Evolutionary conservation across 2,797 vertebrate genomes (phyloP).

Genomic region (Lepus oiostolus): DNA sequence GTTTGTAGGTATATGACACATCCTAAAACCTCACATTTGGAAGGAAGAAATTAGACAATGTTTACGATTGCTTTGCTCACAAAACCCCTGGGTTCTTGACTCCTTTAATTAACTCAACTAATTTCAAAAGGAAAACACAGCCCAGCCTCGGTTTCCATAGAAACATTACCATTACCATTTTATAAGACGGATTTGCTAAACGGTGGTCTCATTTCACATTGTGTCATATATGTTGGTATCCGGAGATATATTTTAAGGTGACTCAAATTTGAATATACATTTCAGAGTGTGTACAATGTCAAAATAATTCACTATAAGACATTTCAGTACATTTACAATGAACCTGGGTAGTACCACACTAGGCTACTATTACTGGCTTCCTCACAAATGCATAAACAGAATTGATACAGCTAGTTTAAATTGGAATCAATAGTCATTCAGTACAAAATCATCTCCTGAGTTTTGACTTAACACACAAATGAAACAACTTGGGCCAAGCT

Average conservation of each 20-base stretch:
- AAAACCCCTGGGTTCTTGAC: conserved; percentile 26
- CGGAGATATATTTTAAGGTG: conserved; percentile 39
- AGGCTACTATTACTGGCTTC: background rate
- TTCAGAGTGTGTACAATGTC: conserved; percentile 32
- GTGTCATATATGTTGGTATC: background rate
- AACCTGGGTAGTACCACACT: background rate
- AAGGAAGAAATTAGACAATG: conserved; percentile 61
- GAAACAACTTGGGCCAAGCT: background rate
- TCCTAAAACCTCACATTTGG: background rate
- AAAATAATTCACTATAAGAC: conserved; percentile 49
- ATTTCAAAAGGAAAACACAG: conserved; percentile 66
- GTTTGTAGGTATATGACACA: background rate
- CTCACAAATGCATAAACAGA: conserved; percentile 36
- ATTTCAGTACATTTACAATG: conserved; percentile 41
- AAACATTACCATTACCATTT: conserved; percentile 44
- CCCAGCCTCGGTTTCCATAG: conserved; percentile 71
- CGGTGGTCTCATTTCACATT: background rate
- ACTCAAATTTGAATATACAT: conserved; percentile 52
- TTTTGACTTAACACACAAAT: background rate
- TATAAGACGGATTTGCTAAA: conserved; percentile 56
- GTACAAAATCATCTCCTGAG: background rate
- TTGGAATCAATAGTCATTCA: background rate
- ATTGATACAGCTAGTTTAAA: conserved; percentile 35
- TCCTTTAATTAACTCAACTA: conserved; percentile 51
- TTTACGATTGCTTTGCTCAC: background rate